Evolutionary conservation across 2,888 invertebrate genomes (phyloP), one percentile per base, ranked within the genome.

Genomic region (Patella ulyssiponensis): DNA sequence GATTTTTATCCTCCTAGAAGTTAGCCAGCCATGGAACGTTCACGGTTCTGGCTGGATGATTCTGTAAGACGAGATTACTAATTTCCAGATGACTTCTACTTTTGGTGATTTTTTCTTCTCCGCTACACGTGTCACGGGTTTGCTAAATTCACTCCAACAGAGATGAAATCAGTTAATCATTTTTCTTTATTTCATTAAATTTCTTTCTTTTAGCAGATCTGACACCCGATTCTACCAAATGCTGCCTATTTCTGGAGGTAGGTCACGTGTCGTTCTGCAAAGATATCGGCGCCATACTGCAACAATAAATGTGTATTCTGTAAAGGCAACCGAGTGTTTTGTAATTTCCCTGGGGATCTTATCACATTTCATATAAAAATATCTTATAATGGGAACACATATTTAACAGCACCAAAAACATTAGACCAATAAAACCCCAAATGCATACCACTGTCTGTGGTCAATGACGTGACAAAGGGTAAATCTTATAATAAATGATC

Each of bases 111-210:
- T 64, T 64, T 64, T 64, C 3, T 11, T 23, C 23, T 23, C 23
- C 64, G 23, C 64, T 23, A 64, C 64, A 64, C 64, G 64, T 64
- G 64, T 64, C 23, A 23, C 23, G 20, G 64, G 23, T 23, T 64
- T 64, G 20, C 64, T 12, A 64, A 23, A 64, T 64, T 64, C 64
- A 64, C 64, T 64, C 64, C 64, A 64, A 64, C 64, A 12, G 64
- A 20, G 64, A 64, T 23, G 64, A 64, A 64, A 64, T 64, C 64
- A 64, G 64, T 64, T 64, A 64, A 64, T 64, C 64, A 64, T 64
- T 64, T 64, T 64, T 64, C 64, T 64, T 64, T 64, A 64, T 64
- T 64, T 64, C 64, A 64, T 64, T 64, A 64, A 64, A 14, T 64
- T 64, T 64, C 23, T 23, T 64, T 64, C 23, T 64, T 23, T 23